Evolutionary conservation across 2,888 invertebrate genomes (phyloP), one percentile per base, ranked within the genome.

Genomic region (Hedya salicella): DNA sequence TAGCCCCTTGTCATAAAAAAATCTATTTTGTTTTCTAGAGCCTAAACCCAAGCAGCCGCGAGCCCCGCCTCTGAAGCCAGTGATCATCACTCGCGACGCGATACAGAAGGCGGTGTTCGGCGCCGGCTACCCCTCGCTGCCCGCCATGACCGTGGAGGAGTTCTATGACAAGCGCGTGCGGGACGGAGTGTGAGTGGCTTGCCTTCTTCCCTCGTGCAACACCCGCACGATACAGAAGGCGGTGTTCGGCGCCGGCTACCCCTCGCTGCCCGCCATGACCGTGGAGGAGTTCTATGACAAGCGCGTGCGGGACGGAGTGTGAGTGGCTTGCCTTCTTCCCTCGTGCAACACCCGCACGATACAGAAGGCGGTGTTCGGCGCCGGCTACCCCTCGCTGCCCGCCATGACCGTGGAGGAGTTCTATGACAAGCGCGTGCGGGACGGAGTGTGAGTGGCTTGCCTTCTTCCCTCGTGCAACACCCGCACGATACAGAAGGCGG

Each of bases 271-370:
- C 1, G 95, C 97, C 1, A 94, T 98, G 93, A 98, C 98, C 0
- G 97, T 99, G 0, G 96, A 98, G 78, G 99, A 99, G 89, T 98
- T 98, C 92, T 99, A 98, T 83, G 96, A 98, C 65, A 95, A 98
- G 81, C 93, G 97, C 69, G 95, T 96, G 0, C 89, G 92, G 62
- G 96, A 96, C 46, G 97, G 97, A 75, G 93, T 95, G 93, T 95
- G 78, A 93, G 94, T 93, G 2, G 9, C 6, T 6, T 6, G 25
- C 3, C 25, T 6, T 25, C 25, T 25, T 6, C 25, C 3, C 25
- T 5, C 25, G 25, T 25, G 25, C 46, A 97, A 99, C 62, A 97
- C 99, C 0, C 95, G 95, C 73, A 96, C 95, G 30, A 76, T 96
- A 4, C 98, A 99, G 89, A 99, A 98, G 88, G 95, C 97, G 52